phyloP scores from a whole-genome alignment of 2,113 vertebrate genomes.

The Actinemys pallida region DNA sequence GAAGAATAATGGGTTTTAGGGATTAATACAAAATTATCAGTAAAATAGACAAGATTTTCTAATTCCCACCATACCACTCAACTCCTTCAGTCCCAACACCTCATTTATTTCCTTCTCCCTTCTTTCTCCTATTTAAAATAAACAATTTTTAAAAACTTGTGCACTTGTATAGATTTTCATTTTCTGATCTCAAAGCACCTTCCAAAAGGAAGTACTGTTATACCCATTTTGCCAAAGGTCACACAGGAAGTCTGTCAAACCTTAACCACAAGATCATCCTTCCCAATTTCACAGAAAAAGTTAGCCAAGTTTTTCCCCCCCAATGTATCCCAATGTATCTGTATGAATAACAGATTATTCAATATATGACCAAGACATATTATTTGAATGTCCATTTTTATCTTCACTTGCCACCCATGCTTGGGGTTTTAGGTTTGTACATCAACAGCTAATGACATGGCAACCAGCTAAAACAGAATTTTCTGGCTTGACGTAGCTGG shows the following conservation, averaged over 20 bases:
- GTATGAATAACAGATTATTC: background rate
- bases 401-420: background rate
- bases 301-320: background rate
- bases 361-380: background rate
- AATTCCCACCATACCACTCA: background rate
- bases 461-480: background rate
- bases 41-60: background rate
- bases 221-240: background rate
- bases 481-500: fast-evolving
- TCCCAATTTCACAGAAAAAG: background rate
- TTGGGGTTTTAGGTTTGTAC: background rate
- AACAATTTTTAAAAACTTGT: background rate
- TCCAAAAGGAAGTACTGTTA: background rate
- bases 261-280: background rate
- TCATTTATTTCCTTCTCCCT: background rate
- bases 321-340: background rate
- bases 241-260: background rate
- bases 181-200: background rate
- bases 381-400: background rate
- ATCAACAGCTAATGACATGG: background rate
- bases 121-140: background rate
- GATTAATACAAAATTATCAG: background rate
- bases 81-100: background rate
- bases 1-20: background rate
- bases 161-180: background rate